Conservation (phyloP, 23 tunicate species). For the Trididemnum miniatum region DNA sequence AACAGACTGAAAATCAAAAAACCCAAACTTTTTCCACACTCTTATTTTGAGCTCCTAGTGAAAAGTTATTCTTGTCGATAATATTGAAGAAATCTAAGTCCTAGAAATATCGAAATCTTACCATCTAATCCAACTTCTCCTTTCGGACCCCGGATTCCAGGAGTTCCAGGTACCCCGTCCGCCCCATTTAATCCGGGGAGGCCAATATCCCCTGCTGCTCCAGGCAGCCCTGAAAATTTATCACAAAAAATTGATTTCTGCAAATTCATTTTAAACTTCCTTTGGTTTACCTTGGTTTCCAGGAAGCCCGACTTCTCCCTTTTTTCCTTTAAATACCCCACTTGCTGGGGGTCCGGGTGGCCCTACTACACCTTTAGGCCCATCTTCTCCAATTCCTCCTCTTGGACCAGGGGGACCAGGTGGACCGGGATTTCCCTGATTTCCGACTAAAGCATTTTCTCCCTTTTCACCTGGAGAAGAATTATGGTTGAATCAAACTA, state of each 20-base stretch:
- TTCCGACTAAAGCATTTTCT: conserved; percentile 45
- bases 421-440: conserved; percentile 63
- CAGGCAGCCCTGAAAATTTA: not conserved
- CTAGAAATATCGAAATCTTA: conserved; percentile 1
- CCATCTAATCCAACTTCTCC: conserved; percentile 16
- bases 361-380: conserved; percentile 56
- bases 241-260: not conserved
- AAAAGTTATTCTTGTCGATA: no score
- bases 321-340: conserved; percentile 46
- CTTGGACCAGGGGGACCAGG: conserved; percentile 28
- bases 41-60: no score
- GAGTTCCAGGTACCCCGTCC: conserved; percentile 16
- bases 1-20: no score
- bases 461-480: conserved; percentile 62
- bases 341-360: conserved; percentile 64
- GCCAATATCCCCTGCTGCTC: conserved; percentile 18
- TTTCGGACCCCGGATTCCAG: conserved; percentile 11
- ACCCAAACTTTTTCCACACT: no score
- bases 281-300: conserved; percentile 57
- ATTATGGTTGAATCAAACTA: no score
- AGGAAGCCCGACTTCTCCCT: conserved; percentile 45
- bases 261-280: no score
- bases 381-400: conserved; percentile 36
- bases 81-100: not conserved
- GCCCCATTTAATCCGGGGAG: conserved; percentile 39